These are phyloP conservation scores for Cheilinus undulatus DNA, from an alignment of 2,113 vertebrate genomes.

Conservation along the genomic window DNA sequence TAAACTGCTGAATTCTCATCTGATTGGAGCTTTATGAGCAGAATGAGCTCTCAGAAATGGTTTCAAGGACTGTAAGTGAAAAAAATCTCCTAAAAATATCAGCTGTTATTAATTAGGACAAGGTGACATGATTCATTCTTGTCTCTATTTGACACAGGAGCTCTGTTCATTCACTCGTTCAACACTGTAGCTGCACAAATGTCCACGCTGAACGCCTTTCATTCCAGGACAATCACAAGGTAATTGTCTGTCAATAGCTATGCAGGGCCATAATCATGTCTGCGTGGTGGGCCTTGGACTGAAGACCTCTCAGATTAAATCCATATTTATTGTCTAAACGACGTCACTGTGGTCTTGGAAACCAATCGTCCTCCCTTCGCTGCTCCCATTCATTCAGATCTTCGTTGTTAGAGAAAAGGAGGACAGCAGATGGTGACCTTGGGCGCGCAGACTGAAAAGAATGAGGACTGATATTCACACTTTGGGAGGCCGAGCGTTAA, in stretches of 20 bases:
- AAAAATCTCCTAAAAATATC: too few species aligned
- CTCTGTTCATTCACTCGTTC: slow-evolving; percentile 22
- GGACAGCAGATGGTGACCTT: slow-evolving; percentile 76
- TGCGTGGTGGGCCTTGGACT: slow-evolving; percentile 32
- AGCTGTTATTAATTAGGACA: too few species aligned
- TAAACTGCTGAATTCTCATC: too few species aligned
- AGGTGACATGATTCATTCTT: not conserved
- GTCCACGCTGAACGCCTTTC: slow-evolving; percentile 9
- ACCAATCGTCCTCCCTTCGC: slow-evolving; percentile 28
- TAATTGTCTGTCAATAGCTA: slow-evolving; percentile 63
- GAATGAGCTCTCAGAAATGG: too few species aligned
- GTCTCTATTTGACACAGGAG: not conserved
- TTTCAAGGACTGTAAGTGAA: too few species aligned
- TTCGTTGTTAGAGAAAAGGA: slow-evolving; percentile 13
- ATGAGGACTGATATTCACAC: slow-evolving; percentile 55
- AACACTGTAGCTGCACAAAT: slow-evolving; percentile 9
- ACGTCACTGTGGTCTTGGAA: slow-evolving; percentile 32
- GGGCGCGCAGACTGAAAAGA: slow-evolving; percentile 45
- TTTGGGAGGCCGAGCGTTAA: slow-evolving; percentile 41
- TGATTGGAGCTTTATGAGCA: too few species aligned
- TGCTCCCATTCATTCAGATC: slow-evolving; percentile 33
- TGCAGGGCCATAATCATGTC: slow-evolving; percentile 50
- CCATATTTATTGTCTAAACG: slow-evolving; percentile 53
- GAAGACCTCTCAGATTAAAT: slow-evolving; percentile 58
- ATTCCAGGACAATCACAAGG: slow-evolving; percentile 40